Base-by-base conservation (phyloP, 2,113 vertebrate species). In the Cyrtonyx montezumae region DNA sequence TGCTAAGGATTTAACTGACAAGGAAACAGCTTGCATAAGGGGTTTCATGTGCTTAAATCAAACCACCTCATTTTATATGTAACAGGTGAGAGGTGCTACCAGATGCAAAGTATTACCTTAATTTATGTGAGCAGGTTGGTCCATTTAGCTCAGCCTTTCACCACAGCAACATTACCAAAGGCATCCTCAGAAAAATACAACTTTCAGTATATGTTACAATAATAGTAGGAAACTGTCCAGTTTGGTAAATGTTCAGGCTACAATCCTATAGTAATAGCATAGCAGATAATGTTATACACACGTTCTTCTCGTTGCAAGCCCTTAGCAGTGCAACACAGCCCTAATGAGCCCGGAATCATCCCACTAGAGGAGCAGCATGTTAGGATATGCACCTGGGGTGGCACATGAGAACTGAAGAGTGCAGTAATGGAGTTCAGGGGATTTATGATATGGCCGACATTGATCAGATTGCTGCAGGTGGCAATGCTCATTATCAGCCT, bases 321-420 rank as follows among this genome's bases (percentile, higher is more conserved):
- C 19, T 73, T 58, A 85, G 48, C 46, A 58, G 55, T 7, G 15
- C 20, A 62, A 53, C 13, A 19, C 26, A 69, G 19, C 32, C 55
- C 56, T 55, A 48, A 53, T 0, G 4, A 51, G 69, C 3, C 34
- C 40, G 69, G 36, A 45, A 90, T 67, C 4, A 32, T 14, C n/a
- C 40, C 48, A 1, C 13, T 3, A 11, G 63, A 65, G 43, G 2
- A 79, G 30, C 59, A 73, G 51, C 13, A 36, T 28, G 45, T 25
- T 3, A 2, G 22, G 68, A 76, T 0, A 0, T 43, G 30, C 34
- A 49, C 40, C 37, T 0, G 0, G 17, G 25, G 7, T 34, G 12
- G 32, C 32, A 18, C 25, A 11, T 8, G 26, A 7, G 30, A 61
- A 34, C n/a, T 11, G 17, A 9, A 12, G 65, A 69, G 0, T 25